phyloP scores from a whole-genome alignment of 2,888 invertebrate species.

The Cosmia trapezina region DNA sequence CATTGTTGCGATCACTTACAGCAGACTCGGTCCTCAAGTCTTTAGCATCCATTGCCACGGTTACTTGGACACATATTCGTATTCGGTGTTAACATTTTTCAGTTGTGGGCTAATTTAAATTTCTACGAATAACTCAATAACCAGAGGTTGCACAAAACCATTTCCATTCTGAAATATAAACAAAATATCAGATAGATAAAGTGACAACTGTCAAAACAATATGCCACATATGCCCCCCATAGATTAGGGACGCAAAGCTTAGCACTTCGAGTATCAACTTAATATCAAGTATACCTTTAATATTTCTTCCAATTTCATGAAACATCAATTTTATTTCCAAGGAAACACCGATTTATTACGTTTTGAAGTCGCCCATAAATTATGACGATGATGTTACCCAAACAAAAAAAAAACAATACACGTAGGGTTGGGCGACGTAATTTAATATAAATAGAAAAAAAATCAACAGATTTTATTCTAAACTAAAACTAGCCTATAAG shows the following conservation, averaged over 20 bases:
- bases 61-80: conserved; percentile 73
- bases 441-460: not conserved
- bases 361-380: conserved; percentile 80
- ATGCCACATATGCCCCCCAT: conserved; percentile 83
- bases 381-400: conserved; percentile 75
- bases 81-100: conserved; percentile 79
- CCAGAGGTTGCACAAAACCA: conserved; percentile 68
- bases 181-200: conserved; percentile 82
- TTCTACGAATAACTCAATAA: conserved; percentile 63
- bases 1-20: conserved; percentile 81
- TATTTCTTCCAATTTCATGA: conserved; percentile 71
- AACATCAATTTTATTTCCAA: conserved; percentile 89
- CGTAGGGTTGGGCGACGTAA: conserved; percentile 1
- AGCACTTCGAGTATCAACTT: conserved; percentile 38
- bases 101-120: conserved; percentile 60
- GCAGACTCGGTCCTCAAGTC: conserved; percentile 82
- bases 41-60: conserved; percentile 87
- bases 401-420: conserved; percentile 39
- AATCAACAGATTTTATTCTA: too few species aligned
- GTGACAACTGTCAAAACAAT: conserved; percentile 89
- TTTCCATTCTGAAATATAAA: conserved; percentile 88
- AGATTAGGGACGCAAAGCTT: conserved; percentile 44
- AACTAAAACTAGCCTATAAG: not conserved
- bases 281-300: conserved; percentile 70
- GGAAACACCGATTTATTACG: conserved; percentile 89